Conservation (phyloP, 2,888 invertebrate genomes). For the Limnephilus rhombicus region DNA sequence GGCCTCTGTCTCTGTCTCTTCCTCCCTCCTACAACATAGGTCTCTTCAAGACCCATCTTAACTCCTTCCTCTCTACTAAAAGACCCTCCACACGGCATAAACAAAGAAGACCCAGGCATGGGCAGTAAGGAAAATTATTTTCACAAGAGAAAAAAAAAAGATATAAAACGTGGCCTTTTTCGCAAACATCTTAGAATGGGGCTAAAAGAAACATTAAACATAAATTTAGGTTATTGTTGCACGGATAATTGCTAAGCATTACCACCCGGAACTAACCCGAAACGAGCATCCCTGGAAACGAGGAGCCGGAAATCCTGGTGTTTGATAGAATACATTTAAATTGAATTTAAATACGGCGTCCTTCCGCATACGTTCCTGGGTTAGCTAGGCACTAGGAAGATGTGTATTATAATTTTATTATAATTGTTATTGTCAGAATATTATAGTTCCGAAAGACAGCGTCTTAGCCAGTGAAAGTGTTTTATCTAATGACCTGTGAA, state of each 20-base stretch:
- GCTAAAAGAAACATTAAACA: no score
- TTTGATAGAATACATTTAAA: slow-evolving; percentile 53
- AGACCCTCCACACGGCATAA: no score
- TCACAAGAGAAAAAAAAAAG: no score
- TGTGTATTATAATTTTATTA: background rate
- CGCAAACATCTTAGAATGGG: no score
- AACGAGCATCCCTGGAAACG: slow-evolving; percentile 30
- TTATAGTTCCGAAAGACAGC: background rate
- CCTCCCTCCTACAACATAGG: no score
- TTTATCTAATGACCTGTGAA: background rate
- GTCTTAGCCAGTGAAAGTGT: background rate
- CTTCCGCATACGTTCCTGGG: background rate
- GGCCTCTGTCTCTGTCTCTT: no score
- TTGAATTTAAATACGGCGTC: slow-evolving; percentile 47
- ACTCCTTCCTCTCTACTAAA: no score
- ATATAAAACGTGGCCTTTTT: no score
- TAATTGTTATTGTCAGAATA: background rate
- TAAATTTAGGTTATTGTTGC: no score
- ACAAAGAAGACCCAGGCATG: no score
- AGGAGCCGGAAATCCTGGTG: slow-evolving; percentile 40
- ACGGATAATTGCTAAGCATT: background rate
- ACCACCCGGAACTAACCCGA: background rate
- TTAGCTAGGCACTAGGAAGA: background rate
- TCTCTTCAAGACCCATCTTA: no score
- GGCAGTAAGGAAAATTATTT: no score